A percentile compares a stretch with the other conserved stretches of the same genome.
Conservation (phyloP, 2,797 vertebrate species). For the Halcyon leucocephala region DNA sequence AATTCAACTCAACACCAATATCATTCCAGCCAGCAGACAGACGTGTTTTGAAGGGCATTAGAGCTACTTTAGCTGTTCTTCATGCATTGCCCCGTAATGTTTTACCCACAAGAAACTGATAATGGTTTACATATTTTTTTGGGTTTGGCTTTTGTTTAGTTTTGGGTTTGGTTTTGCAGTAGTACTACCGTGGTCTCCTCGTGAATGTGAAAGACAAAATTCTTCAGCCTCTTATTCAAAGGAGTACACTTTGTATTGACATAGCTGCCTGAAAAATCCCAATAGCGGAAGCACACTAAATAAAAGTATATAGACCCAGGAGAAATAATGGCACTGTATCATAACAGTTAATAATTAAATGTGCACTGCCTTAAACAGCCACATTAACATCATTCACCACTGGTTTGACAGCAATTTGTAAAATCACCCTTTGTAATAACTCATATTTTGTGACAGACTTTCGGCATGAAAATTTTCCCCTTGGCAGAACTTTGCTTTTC, state of each 20-base stretch:
- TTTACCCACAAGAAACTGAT: neutral
- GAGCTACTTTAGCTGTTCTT: neutral
- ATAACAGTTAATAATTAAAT: constrained; percentile 14
- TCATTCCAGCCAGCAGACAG: neutral
- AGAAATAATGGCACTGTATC: neutral
- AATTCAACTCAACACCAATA: neutral
- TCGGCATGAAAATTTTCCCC: constrained; percentile 3
- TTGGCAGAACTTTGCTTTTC: constrained; percentile 8
- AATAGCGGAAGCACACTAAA: neutral
- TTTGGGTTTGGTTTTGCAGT: neutral
- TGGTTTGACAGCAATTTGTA: constrained; percentile 30
- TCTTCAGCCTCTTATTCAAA: neutral
- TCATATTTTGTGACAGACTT: constrained; percentile 15
- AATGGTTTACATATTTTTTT: neutral
- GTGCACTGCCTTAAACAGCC: neutral
- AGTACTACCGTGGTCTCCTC: neutral
- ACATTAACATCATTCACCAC: neutral
- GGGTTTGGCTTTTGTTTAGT: neutral
- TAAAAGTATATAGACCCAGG: neutral
- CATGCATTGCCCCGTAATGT: neutral
- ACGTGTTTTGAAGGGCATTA: neutral
- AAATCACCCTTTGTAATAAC: neutral
- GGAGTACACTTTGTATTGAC: neutral
- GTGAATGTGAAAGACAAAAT: neutral
- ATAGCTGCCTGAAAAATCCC: neutral